A percentile compares a stretch with the other conserved stretches of the same genome.
Conservation (phyloP, 2,797 vertebrate genomes). For the Chaetophractus vellerosus region DNA sequence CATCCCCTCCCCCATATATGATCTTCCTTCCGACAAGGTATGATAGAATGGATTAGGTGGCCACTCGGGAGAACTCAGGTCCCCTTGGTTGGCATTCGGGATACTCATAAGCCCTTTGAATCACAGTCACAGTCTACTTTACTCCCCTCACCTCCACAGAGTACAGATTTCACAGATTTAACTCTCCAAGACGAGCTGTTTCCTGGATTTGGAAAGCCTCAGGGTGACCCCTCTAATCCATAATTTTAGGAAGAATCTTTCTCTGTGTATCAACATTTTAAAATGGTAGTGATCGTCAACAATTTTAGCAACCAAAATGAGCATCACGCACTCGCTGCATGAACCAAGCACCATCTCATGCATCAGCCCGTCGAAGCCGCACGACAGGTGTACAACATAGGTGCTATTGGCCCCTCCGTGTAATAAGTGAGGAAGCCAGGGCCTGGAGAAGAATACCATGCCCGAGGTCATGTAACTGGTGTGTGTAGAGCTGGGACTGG, state of each 20-base stretch:
- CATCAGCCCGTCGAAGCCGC: neutral
- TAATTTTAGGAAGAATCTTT: constrained; percentile 50
- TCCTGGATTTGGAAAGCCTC: neutral
- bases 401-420: neutral
- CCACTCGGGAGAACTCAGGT: neutral
- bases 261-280: neutral
- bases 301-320: neutral
- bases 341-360: neutral
- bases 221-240: neutral
- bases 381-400: neutral
- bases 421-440: neutral
- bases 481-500: neutral
- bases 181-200: constrained; percentile 2
- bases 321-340: neutral
- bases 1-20: neutral
- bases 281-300: neutral
- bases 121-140: neutral
- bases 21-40: neutral
- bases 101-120: neutral
- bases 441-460: neutral
- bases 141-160: neutral
- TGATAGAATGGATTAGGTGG: neutral
- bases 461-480: neutral
- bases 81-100: neutral
- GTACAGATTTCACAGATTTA: neutral